phyloP scores from a whole-genome alignment of 2,888 invertebrate genomes.

The Spodoptera littoralis region DNA sequence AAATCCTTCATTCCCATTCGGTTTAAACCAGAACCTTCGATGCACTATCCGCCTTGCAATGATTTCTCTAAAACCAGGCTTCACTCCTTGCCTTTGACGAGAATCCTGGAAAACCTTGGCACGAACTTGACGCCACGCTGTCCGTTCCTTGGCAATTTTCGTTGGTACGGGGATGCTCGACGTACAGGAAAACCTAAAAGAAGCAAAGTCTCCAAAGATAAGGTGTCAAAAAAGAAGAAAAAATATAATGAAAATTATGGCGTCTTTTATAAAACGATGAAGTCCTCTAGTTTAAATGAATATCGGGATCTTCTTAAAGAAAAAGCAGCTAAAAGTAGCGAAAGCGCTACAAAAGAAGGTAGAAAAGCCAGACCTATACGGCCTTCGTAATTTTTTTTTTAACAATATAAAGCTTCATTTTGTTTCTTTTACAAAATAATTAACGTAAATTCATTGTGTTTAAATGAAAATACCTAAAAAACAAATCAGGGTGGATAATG shows the following conservation, averaged over 20 bases:
- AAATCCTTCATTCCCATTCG: conserved; percentile 3
- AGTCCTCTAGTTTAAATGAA: no score
- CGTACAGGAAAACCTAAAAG: neutral
- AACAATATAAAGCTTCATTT: no score
- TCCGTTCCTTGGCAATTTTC: conserved; percentile 13
- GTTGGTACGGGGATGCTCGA: conserved; percentile 11
- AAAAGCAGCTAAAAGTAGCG: no score
- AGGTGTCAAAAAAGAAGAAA: neutral
- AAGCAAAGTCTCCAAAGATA: neutral
- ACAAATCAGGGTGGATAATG: neutral
- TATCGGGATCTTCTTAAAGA: no score
- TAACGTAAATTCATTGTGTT: neutral
- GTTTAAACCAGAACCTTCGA: conserved; percentile 21
- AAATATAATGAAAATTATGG: no score
- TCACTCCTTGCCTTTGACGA: conserved; percentile 20
- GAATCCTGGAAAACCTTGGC: conserved; percentile 18
- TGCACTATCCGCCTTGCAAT: conserved; percentile 26
- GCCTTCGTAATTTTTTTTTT: no score
- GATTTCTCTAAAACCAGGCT: conserved; percentile 26
- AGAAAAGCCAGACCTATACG: no score
- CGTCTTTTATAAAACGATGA: no score
- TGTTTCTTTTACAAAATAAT: neutral
- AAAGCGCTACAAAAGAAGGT: no score
- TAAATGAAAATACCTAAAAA: neutral
- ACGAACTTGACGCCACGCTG: conserved; percentile 1